phyloP scores from a whole-genome alignment of 1,140 invertebrate genomes.

The Brachionus paranguensis region DNA sequence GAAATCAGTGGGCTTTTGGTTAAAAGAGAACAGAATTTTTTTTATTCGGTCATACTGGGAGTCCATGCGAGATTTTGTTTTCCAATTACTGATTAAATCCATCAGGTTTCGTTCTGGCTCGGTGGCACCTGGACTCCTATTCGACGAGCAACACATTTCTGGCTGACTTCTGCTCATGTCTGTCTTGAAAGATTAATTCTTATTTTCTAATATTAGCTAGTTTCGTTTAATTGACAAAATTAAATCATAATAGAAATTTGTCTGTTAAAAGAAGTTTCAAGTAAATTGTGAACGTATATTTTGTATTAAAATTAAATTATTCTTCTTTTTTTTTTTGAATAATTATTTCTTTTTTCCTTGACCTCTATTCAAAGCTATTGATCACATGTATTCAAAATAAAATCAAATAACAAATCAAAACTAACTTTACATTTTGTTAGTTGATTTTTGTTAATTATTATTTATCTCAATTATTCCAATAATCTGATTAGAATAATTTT shows the following conservation, averaged over 20 bases:
- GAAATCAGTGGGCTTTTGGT: not conserved
- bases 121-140: not conserved
- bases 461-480: not conserved
- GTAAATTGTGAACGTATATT: not conserved
- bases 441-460: too few species aligned
- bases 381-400: too few species aligned
- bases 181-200: not conserved
- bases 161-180: not conserved
- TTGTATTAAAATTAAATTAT: too few species aligned
- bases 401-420: not conserved
- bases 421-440: not conserved
- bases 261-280: not conserved
- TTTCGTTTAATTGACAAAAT: not conserved
- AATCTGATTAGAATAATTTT: not conserved
- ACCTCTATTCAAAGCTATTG: too few species aligned
- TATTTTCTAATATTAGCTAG: too few species aligned
- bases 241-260: not conserved
- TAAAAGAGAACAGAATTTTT: not conserved
- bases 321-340: not conserved
- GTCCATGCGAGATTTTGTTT: not conserved
- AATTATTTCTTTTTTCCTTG: not conserved
- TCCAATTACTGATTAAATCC: not conserved
- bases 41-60: not conserved
- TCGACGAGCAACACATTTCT: not conserved
- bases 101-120: not conserved